These are phyloP conservation scores for Falco naumanni DNA, from an alignment of 2,797 vertebrate species.

Conservation along the genomic window DNA sequence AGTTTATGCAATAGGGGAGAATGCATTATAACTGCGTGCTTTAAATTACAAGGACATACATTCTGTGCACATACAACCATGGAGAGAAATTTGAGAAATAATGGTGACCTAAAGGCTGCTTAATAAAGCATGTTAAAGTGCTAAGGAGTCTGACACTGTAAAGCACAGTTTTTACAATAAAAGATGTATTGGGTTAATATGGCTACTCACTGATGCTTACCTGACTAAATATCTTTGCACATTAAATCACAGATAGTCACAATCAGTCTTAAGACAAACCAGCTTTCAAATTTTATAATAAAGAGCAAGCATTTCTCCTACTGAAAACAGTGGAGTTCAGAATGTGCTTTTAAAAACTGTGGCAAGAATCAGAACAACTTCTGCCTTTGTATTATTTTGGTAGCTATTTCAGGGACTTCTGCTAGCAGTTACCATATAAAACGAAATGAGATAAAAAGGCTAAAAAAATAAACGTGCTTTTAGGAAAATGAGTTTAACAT, in stretches of 20 bases:
- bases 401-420: slow-evolving; percentile 35
- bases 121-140: slow-evolving; percentile 99
- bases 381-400: slow-evolving; percentile 62
- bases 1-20: slow-evolving; percentile 87
- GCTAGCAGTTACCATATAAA: slow-evolving; percentile 45
- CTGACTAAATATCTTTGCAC: slow-evolving; percentile 94
- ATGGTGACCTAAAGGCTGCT: slow-evolving; percentile 95
- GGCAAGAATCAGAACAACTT: slow-evolving; percentile 36
- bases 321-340: slow-evolving; percentile 26
- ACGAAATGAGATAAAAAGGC: slow-evolving; percentile 33
- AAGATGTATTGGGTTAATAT: slow-evolving; percentile 99
- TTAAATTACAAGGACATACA: slow-evolving; percentile 84
- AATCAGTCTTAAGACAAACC: slow-evolving; percentile 87
- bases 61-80: slow-evolving; percentile 83
- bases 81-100: slow-evolving; percentile 94
- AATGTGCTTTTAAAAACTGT: slow-evolving; percentile 49
- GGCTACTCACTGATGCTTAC: slow-evolving; percentile 99
- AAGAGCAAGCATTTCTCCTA: slow-evolving; percentile 58
- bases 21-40: slow-evolving; percentile 81
- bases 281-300: slow-evolving; percentile 78
- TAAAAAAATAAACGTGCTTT: slow-evolving; percentile 3
- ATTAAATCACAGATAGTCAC: slow-evolving; percentile 89
- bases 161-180: slow-evolving; percentile 98
- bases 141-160: slow-evolving; percentile 92
- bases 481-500: slow-evolving; percentile 39